Evolutionary conservation across 2,888 invertebrate genomes (phyloP).

Genomic region (Spodoptera littoralis): DNA sequence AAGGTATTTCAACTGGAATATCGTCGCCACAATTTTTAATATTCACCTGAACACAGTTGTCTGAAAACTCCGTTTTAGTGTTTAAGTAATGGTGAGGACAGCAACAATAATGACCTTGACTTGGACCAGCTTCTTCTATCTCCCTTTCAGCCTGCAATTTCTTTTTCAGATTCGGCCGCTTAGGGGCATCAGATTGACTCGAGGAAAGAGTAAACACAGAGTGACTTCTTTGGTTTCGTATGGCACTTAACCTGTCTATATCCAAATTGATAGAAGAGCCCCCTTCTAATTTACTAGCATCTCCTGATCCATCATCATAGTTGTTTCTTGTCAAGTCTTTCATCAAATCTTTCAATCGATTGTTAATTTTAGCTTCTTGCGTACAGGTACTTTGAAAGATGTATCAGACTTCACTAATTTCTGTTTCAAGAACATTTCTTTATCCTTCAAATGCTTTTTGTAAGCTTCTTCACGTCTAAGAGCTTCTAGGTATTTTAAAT

Average conservation of each 20-base stretch:
- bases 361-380: constrained; percentile 65
- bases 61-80: constrained; percentile 66
- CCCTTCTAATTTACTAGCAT: constrained; percentile 82
- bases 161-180: constrained; percentile 69
- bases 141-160: constrained; percentile 67
- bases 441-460: constrained; percentile 79
- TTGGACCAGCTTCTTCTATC: constrained; percentile 62
- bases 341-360: constrained; percentile 76
- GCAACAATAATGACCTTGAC: constrained; percentile 72
- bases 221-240: constrained; percentile 77
- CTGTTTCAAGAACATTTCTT: constrained; percentile 81
- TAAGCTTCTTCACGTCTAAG: constrained; percentile 78
- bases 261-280: constrained; percentile 67
- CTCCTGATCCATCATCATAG: constrained; percentile 83
- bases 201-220: constrained; percentile 84
- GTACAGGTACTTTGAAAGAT: constrained; percentile 63
- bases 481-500: constrained; percentile 80
- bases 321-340: constrained; percentile 84
- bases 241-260: constrained; percentile 55
- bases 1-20: constrained; percentile 30
- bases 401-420: constrained; percentile 77
- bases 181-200: constrained; percentile 71
- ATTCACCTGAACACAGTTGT: constrained; percentile 79
- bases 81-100: constrained; percentile 68
- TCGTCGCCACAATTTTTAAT: constrained; percentile 57